Percentiles rank a stretch among this genome's conserved stretches.
Conservation (phyloP, 2,888 invertebrate genomes). For the Heliconius hortense region DNA sequence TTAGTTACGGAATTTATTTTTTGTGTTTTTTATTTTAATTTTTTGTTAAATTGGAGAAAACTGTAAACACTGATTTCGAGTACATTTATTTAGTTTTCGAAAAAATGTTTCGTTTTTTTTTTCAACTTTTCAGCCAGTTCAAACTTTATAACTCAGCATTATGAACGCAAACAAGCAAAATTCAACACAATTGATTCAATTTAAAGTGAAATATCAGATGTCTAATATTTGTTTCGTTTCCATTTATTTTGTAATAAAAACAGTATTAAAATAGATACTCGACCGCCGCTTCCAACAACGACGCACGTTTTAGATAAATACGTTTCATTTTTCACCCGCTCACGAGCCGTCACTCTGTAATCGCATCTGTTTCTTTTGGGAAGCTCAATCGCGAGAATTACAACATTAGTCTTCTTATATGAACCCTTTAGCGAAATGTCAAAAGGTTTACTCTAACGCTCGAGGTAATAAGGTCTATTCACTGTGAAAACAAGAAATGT, state of each 20-base stretch:
- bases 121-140: background rate
- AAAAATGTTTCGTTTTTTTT: background rate
- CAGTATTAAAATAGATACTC: slow-evolving; percentile 61
- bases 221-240: slow-evolving; percentile 45
- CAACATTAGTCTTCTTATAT: slow-evolving; percentile 76
- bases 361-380: slow-evolving; percentile 68
- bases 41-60: background rate
- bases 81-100: background rate
- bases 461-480: slow-evolving; percentile 62
- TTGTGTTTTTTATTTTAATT: background rate
- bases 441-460: slow-evolving; percentile 72
- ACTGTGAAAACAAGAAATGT: slow-evolving; percentile 70
- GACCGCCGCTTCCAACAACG: slow-evolving; percentile 55
- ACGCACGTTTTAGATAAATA: slow-evolving; percentile 69
- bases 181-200: slow-evolving; percentile 24
- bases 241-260: slow-evolving; percentile 45
- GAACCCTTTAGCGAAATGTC: slow-evolving; percentile 78
- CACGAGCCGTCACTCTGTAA: slow-evolving; percentile 67
- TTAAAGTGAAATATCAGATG: slow-evolving; percentile 36
- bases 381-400: slow-evolving; percentile 69
- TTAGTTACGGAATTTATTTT: slow-evolving; percentile 7
- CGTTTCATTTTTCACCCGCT: slow-evolving; percentile 69
- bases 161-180: no score
- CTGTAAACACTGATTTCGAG: background rate
- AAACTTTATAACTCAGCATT: background rate